A percentile compares a stretch with the other conserved stretches of the same genome.
phyloP scores from a whole-genome alignment of 2,113 vertebrate genomes.

The Myxocyprinus asiaticus region DNA sequence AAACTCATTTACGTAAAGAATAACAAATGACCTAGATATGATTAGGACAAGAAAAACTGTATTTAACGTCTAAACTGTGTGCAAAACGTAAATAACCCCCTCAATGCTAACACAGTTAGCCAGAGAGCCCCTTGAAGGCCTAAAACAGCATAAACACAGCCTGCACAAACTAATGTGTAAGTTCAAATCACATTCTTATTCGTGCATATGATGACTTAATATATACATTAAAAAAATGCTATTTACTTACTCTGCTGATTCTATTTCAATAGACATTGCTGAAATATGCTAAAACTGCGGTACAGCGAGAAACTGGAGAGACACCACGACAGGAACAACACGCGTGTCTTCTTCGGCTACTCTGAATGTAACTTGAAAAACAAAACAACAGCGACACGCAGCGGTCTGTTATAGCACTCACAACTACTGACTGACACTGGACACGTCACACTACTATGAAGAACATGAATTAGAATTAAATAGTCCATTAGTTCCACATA shows the following conservation, averaged over 20 bases:
- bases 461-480: too few relatives aligned
- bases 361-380: neutral
- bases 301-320: neutral
- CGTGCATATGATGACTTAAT: neutral
- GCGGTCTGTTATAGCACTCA: neutral
- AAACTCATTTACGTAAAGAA: too few relatives aligned
- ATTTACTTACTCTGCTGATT: conserved; percentile 77
- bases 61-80: too few relatives aligned
- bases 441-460: too few relatives aligned
- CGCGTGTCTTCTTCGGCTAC: conserved; percentile 21
- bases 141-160: neutral
- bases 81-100: too few relatives aligned
- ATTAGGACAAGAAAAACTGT: too few relatives aligned
- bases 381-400: neutral
- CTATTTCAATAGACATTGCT: conserved; percentile 79
- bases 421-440: neutral
- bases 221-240: neutral
- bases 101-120: too few relatives aligned
- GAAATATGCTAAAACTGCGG: neutral
- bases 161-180: neutral
- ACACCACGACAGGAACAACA: conserved; percentile 26
- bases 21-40: too few relatives aligned
- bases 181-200: neutral
- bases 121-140: too few relatives aligned
- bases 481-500: too few relatives aligned